Percentiles rank a stretch among this genome's conserved stretches.
Evolutionary conservation across 2,113 vertebrate genomes (phyloP).

Genomic region (Phaetusa simplex): DNA sequence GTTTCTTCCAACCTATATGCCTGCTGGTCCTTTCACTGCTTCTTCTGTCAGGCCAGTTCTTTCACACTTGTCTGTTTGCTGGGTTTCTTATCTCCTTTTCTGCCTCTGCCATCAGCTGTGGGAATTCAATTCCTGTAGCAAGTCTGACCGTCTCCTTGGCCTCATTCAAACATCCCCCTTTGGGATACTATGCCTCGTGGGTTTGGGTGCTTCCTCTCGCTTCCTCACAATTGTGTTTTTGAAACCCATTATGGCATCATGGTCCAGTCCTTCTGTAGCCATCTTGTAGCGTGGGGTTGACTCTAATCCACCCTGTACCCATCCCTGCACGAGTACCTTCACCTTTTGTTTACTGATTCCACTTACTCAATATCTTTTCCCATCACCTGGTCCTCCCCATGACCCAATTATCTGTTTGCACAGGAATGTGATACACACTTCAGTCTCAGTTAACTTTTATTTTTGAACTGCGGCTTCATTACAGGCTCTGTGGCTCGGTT

Average conservation of each 20-base stretch:
- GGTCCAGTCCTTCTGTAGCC: background rate
- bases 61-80: background rate
- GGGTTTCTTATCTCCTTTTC: background rate
- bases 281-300: background rate
- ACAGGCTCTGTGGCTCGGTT: background rate
- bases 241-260: background rate
- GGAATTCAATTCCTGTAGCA: background rate
- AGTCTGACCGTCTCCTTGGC: background rate
- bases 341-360: background rate
- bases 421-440: background rate
- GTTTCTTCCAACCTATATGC: background rate
- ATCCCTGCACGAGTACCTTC: background rate
- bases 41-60: background rate
- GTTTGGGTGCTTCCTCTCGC: background rate
- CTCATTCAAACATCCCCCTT: background rate
- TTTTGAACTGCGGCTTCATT: background rate
- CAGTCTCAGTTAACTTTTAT: background rate
- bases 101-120: background rate
- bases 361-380: background rate
- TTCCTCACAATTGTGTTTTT: background rate
- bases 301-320: background rate
- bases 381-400: background rate
- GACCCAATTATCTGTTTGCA: background rate
- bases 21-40: background rate
- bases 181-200: background rate